Base-by-base conservation (phyloP, 23 tunicate species). In the Diplosoma virens region DNA sequence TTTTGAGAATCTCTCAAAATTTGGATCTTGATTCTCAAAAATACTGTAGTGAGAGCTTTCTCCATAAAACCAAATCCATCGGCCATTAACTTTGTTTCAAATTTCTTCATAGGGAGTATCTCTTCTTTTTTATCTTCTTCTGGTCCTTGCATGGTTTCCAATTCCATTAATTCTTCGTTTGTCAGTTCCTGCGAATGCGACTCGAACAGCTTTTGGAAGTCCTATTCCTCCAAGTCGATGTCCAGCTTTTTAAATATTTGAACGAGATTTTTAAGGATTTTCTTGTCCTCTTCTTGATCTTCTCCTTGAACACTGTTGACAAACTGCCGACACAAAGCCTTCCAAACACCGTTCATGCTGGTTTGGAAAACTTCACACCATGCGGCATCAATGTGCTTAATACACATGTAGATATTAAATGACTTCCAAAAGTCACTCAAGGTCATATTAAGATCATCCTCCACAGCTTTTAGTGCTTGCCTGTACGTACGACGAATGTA, bases 51-150 rank as follows among this genome's bases (percentile, higher is more conserved):
- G 22, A 72, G 78, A 72, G 78, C 78, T 47, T 47, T 72, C 33
- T 72, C 78, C 6, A 72, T 50, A 22, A 72, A 72, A 47, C 61
- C 28, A 48, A 72, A 72, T n/a, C 60, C 61, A 25, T 72, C 78
- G 60, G 78, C 60, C 78, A 72, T 72, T 48, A 68, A 72, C 61
- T 72, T 72, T 29, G 78, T 72, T 50, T 72, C 78, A 72, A 72
- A 72, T 48, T 72, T 72, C 33, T 72, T 72, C 46, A 27, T 14
- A 47, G 60, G 61, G 61, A 72, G 33, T 47, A 72, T 47, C 14
- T 47, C 78, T 47, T 72, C 78, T 21, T 72, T 37, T n/a, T n/a
- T n/a, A 24, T 72, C 78, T 72, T 48, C 78, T 21, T 72, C 78
- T 72, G 7, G 61, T 47, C 78, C 25, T 48, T 72, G 78, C 78